phyloP scores from a whole-genome alignment of 2,113 vertebrate species.

The Limnothrissa miodon region DNA sequence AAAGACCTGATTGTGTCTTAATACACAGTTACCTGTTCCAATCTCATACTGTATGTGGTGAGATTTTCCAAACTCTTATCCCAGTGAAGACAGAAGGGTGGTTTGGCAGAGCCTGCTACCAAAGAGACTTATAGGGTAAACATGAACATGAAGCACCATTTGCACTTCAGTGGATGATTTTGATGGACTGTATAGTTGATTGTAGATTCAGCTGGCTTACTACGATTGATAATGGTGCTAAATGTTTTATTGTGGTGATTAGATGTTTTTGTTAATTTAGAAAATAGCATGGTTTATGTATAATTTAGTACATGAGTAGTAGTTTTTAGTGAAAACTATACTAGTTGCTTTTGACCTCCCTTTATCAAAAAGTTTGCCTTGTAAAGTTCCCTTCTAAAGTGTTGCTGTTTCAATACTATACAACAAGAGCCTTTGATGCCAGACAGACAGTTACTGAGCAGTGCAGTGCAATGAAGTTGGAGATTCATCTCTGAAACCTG shows the following conservation, averaged over 20 bases:
- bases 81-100: constrained; percentile 5
- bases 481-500: not conserved
- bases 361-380: not conserved
- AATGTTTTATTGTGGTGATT: not conserved
- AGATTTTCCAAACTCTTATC: not conserved
- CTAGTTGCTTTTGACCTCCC: not conserved
- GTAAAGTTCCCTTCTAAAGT: not conserved
- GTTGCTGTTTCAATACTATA: not conserved
- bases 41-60: not conserved
- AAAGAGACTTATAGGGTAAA: not conserved
- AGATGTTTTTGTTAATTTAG: not conserved
- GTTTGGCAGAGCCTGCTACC: not conserved
- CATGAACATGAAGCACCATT: too few relatives aligned
- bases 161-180: not conserved
- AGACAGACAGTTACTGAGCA: not conserved
- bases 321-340: too few relatives aligned
- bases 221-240: not conserved
- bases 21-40: not conserved
- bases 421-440: not conserved
- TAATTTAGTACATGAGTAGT: too few relatives aligned
- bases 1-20: too few relatives aligned
- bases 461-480: not conserved
- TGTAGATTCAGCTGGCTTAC: not conserved
- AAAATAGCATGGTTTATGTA: too few relatives aligned
- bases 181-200: not conserved